These are phyloP conservation scores for Epicampocera succincta DNA, from an alignment of 2,888 invertebrate genomes.

Conservation along the genomic window DNA sequence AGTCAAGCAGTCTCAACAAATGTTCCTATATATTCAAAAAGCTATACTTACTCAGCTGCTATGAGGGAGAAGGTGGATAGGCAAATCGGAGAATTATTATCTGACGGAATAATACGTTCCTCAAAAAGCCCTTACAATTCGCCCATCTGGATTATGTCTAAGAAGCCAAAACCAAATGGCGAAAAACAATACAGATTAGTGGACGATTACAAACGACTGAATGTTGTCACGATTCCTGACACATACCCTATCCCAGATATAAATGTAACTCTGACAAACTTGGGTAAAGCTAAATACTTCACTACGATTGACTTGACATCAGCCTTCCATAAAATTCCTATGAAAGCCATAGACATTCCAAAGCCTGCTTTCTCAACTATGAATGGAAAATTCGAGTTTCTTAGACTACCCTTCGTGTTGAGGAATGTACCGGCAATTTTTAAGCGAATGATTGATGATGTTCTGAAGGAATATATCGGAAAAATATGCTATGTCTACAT, in stretches of 20 bases:
- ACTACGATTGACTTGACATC: slow-evolving; percentile 70
- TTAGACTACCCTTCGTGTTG: slow-evolving; percentile 63
- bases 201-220: slow-evolving; percentile 68
- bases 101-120: slow-evolving; percentile 74
- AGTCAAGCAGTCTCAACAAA: background rate
- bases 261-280: slow-evolving; percentile 62
- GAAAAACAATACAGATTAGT: slow-evolving; percentile 69
- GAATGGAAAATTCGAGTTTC: no score
- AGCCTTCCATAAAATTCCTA: slow-evolving; percentile 71
- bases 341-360: slow-evolving; percentile 62
- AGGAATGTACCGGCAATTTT: slow-evolving; percentile 66
- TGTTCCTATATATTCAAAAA: background rate
- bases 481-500: slow-evolving; percentile 47
- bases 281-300: slow-evolving; percentile 65
- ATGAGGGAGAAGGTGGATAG: slow-evolving; percentile 73
- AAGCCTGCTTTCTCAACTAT: no score
- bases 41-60: background rate
- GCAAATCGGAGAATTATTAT: slow-evolving; percentile 74
- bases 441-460: slow-evolving; percentile 69
- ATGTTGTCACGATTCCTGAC: slow-evolving; percentile 62
- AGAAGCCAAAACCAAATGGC: no score
- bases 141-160: no score
- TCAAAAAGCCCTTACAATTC: slow-evolving; percentile 73
- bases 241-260: slow-evolving; percentile 68
- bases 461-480: slow-evolving; percentile 63